These are phyloP conservation scores for Nycteola revayana DNA, from an alignment of 2,888 invertebrate species.

Conservation along the genomic window DNA sequence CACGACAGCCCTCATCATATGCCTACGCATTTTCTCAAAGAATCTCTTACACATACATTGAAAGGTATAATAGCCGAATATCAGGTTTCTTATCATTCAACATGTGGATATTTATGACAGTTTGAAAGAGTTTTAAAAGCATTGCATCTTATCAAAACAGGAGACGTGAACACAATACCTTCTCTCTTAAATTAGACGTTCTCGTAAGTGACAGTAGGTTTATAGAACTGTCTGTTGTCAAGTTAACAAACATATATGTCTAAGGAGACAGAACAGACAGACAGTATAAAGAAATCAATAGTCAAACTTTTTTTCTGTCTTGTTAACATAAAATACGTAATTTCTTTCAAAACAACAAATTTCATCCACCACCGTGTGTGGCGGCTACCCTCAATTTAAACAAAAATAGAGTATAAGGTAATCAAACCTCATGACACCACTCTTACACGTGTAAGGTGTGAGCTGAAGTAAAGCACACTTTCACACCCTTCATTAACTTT, in stretches of 20 bases:
- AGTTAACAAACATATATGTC: too few species aligned
- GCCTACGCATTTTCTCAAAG: slow-evolving; percentile 43
- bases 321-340: slow-evolving; percentile 21
- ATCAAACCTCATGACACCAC: slow-evolving; percentile 64
- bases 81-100: not conserved
- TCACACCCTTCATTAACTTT: slow-evolving; percentile 55
- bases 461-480: slow-evolving; percentile 62
- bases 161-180: too few species aligned
- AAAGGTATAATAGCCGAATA: slow-evolving; percentile 7
- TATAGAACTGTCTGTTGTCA: too few species aligned
- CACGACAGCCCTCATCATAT: slow-evolving; percentile 45
- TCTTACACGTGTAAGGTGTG: slow-evolving; percentile 68
- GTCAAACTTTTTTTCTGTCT: slow-evolving; percentile 23
- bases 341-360: slow-evolving; percentile 31
- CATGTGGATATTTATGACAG: too few species aligned
- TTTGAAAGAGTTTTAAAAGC: too few species aligned
- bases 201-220: too few species aligned
- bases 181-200: too few species aligned
- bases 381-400: slow-evolving; percentile 40
- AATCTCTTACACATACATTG: slow-evolving; percentile 12
- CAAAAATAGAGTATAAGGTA: slow-evolving; percentile 63
- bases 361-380: slow-evolving; percentile 29
- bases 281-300: slow-evolving; percentile 23
- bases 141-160: too few species aligned
- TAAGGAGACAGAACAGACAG: slow-evolving; percentile 8